Conservation (phyloP, 2,113 vertebrate species). For the Anser brachyrhynchus region DNA sequence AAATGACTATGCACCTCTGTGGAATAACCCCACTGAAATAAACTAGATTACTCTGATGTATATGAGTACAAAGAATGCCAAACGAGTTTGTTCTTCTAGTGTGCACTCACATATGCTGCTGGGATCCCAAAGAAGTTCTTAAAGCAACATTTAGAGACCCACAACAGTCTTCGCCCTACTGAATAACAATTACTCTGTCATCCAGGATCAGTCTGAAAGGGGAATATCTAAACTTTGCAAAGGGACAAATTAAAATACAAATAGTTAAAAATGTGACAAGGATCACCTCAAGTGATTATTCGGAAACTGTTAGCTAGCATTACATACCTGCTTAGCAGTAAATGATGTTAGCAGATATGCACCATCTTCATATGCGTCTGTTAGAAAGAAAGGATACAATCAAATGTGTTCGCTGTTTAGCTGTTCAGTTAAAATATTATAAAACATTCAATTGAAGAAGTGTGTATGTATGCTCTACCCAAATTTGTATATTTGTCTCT, state of each 20-base stretch:
- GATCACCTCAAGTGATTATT: neutral
- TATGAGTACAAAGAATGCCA: neutral
- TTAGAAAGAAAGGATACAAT: neutral
- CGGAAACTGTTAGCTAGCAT: neutral
- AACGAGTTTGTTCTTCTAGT: neutral
- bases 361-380: neutral
- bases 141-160: neutral
- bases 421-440: neutral
- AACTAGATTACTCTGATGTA: neutral
- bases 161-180: neutral
- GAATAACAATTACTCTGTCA: neutral
- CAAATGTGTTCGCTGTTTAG: neutral
- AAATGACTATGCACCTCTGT: neutral
- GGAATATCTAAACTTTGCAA: neutral
- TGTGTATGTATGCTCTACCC: no score
- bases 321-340: neutral
- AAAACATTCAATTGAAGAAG: neutral
- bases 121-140: neutral
- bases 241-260: neutral
- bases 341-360: neutral
- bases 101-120: neutral
- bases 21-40: neutral
- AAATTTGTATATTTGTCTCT: neutral
- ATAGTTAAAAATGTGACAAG: neutral
- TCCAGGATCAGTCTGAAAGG: neutral